phyloP scores from a whole-genome alignment of 2,888 invertebrate species.

The Harpalus rufipes region DNA sequence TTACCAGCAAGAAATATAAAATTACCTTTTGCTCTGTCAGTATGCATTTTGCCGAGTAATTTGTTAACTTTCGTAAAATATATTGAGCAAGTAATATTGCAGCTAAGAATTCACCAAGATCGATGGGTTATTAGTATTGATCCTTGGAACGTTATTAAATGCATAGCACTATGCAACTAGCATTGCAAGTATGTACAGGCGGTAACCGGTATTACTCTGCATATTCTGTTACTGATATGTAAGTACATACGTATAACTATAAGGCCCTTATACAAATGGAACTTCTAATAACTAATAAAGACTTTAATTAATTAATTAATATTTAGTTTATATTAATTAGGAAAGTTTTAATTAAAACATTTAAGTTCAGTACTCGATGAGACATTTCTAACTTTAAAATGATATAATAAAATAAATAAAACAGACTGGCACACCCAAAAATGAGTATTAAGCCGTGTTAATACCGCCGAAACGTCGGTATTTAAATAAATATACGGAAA shows the following conservation, averaged over 20 bases:
- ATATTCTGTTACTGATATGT: neutral
- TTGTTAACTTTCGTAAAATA: too few species aligned
- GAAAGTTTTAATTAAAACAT: too few species aligned
- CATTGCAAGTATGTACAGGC: neutral
- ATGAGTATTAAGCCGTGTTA: too few species aligned
- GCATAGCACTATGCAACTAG: neutral
- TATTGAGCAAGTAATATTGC: neutral
- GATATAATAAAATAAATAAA: too few species aligned
- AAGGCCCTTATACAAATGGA: neutral
- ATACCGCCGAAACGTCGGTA: too few species aligned
- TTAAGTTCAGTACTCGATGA: too few species aligned
- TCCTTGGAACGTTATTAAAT: neutral
- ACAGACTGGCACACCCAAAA: too few species aligned
- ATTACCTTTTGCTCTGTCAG: neutral
- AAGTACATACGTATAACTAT: neutral
- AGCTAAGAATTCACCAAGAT: neutral
- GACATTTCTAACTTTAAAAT: too few species aligned
- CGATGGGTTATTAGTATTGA: neutral
- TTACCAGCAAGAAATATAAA: conserved; percentile 16
- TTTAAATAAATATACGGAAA: too few species aligned
- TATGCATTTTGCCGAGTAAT: too few species aligned
- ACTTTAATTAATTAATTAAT: too few species aligned
- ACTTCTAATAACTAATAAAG: neutral
- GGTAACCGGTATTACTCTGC: neutral
- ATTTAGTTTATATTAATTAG: too few species aligned